Evolutionary conservation across 2,797 vertebrate genomes (phyloP).

Genomic region (Pogonophryne albipinna): DNA sequence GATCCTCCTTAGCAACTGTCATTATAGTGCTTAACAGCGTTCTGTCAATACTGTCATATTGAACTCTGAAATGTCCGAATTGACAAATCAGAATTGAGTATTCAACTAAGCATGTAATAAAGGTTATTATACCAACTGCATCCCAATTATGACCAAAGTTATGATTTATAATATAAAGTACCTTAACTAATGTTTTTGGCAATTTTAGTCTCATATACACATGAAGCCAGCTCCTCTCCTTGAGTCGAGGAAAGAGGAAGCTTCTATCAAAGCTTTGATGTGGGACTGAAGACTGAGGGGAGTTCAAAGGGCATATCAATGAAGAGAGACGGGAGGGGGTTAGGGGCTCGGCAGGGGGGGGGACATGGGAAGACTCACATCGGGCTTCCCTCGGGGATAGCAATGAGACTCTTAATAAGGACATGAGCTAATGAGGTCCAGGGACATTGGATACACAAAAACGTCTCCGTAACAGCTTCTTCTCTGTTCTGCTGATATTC

Average conservation of each 20-base stretch:
- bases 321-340: slow-evolving; percentile 40
- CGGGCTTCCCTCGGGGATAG: slow-evolving; percentile 61
- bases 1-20: too few relatives aligned
- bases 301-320: slow-evolving; percentile 76
- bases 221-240: slow-evolving; percentile 62
- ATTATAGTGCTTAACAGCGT: too few relatives aligned
- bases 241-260: slow-evolving; percentile 72
- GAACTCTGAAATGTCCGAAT: too few relatives aligned
- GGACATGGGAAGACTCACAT: slow-evolving; percentile 54
- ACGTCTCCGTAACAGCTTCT: slow-evolving; percentile 7
- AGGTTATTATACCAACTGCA: neutral
- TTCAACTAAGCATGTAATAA: too few relatives aligned
- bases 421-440: slow-evolving; percentile 73
- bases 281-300: slow-evolving; percentile 69
- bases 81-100: too few relatives aligned
- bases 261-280: slow-evolving; percentile 77
- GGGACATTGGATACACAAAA: slow-evolving; percentile 56
- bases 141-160: slow-evolving; percentile 21
- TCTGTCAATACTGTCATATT: too few relatives aligned
- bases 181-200: too few relatives aligned
- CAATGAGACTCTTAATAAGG: slow-evolving; percentile 80
- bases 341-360: slow-evolving; percentile 8
- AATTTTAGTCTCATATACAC: slow-evolving; percentile 9
- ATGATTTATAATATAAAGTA: too few relatives aligned
- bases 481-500: slow-evolving; percentile 25